Base-by-base conservation (phyloP, 2,888 invertebrate species). In the Drosophila meridionalis region DNA sequence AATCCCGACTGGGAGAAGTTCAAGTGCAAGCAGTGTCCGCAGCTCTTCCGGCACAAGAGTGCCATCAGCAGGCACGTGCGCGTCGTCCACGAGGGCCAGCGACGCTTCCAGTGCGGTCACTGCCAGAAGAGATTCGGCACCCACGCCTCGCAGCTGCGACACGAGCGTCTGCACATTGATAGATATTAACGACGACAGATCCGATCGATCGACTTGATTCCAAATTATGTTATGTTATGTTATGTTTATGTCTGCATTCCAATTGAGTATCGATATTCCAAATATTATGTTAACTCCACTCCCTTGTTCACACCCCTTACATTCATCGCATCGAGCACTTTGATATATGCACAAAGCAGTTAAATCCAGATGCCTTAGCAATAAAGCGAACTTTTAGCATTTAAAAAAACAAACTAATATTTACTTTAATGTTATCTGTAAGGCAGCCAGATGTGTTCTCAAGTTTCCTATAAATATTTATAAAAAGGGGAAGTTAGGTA, bases 81-180 rank as follows among this genome's bases (percentile, higher is more conserved):
- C 2, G 92, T 90, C 3, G 88, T 93, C 0, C 93, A 92, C 52
- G 91, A 92, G 67, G 93, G 92, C 0, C 87, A 91, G 56, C 83
- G 90, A 9, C 83, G 91, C 0, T 92, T 85, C 57, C 79, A 78
- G 26, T 92, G 92, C 59, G 74, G 67, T 0, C 87, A 84, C 61
- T 92, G 92, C 52, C 79, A 88, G 4, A 91, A 90, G 62, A 78
- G 85, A 9, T 92, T 92, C 63, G 92, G 91, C 0, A 91, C 91
- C 0, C 91, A 90, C 20, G 91, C 90, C 66, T 90, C 92, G 0
- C 89, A 91, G 73, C 48, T 90, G 36, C 85, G 91, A 2, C 91
- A 92, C 67, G 91, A 92, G 64, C 89, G 90, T 8, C 55, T 91
- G 40, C 91, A 92, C 42, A 48, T 62, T 11, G 65, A 66, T 8